phyloP scores from a whole-genome alignment of 2,888 invertebrate genomes.

The Agriopis aurantiaria region DNA sequence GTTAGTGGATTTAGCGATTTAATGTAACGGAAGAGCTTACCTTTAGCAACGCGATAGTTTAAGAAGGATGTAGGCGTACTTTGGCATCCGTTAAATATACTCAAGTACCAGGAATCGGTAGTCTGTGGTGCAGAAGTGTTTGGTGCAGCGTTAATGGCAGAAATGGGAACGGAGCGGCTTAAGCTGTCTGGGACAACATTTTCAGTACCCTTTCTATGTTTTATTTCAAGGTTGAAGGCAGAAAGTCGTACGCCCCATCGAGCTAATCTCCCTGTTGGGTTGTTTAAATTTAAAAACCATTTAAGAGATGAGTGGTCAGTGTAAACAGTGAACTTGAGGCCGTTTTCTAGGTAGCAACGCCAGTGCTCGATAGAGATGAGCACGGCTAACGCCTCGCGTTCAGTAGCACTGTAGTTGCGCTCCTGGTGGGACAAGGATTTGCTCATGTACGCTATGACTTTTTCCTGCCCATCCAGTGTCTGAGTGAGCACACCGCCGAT shows the following conservation, averaged over 20 bases:
- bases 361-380: not conserved
- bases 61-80: not conserved
- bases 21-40: not conserved
- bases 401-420: constrained; percentile 12
- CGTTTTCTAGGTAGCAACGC: not conserved
- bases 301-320: not conserved
- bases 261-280: not conserved
- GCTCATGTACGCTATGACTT: not conserved
- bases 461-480: not conserved
- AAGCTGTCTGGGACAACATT: not conserved
- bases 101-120: not conserved
- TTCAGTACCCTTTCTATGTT: not conserved
- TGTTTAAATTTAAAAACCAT: not conserved
- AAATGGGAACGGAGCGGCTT: not conserved
- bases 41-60: not conserved
- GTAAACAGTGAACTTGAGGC: constrained; percentile 1
- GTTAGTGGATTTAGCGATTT: not conserved
- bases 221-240: not conserved
- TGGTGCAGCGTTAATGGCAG: not conserved
- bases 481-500: not conserved
- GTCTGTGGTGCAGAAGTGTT: not conserved
- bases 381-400: constrained; percentile 2
- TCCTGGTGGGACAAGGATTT: too few relatives aligned
- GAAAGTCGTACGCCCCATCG: not conserved
- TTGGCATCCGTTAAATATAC: not conserved